These are phyloP conservation scores for Zapus hudsonius DNA, from an alignment of 2,113 vertebrate species.

Conservation along the genomic window DNA sequence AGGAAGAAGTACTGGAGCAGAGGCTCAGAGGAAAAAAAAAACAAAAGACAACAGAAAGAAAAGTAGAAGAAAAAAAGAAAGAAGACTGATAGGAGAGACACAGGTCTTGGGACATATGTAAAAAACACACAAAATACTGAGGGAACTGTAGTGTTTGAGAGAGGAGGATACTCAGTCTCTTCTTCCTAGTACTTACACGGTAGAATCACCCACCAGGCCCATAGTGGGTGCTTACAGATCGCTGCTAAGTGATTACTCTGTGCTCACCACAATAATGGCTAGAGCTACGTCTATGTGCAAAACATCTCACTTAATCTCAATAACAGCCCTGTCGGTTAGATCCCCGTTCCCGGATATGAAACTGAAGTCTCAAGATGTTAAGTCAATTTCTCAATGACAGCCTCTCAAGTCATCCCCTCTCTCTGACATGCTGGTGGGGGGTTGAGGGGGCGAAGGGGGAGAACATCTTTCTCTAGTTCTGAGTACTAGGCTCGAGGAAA, in stretches of 20 bases:
- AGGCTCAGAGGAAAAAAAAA: too few relatives aligned
- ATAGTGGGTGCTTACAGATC: not conserved
- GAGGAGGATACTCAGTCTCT: not conserved
- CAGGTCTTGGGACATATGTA: not conserved
- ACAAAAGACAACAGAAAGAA: too few relatives aligned
- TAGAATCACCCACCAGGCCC: too few relatives aligned
- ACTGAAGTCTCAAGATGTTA: not conserved
- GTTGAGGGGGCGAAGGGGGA: too few relatives aligned
- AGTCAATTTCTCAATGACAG: too few relatives aligned
- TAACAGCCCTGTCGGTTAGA: not conserved
- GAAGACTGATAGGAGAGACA: not conserved
- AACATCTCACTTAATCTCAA: not conserved
- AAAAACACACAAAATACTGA: not conserved
- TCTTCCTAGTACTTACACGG: not conserved
- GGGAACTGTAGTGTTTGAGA: not conserved
- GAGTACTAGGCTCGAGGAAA: too few relatives aligned
- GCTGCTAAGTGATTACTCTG: not conserved
- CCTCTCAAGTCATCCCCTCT: too few relatives aligned
- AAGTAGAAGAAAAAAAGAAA: not conserved
- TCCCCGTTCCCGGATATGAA: not conserved
- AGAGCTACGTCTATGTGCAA: not conserved
- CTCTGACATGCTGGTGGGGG: not conserved
- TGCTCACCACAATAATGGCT: not conserved
- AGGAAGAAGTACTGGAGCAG: not conserved
- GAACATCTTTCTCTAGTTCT: not conserved